Conservation (phyloP, 1,140 invertebrate genomes). For the Temnothorax curvispinosus region DNA sequence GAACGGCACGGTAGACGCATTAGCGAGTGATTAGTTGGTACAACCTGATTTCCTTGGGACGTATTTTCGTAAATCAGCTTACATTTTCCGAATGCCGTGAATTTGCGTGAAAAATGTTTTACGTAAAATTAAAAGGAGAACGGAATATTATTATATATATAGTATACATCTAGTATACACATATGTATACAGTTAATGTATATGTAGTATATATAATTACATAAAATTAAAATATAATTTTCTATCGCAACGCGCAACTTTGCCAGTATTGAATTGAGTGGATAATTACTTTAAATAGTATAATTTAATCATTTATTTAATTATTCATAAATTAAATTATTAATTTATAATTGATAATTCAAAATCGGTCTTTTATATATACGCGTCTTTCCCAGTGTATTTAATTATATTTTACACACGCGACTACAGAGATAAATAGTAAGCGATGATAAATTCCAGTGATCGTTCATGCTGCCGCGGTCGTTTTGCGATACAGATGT, state of each 20-base stretch:
- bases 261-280: background rate
- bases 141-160: background rate
- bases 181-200: background rate
- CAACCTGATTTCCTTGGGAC: conserved; percentile 11
- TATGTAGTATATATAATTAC: background rate
- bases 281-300: background rate
- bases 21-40: background rate
- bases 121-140: background rate
- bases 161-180: background rate
- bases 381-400: background rate
- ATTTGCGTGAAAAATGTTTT: background rate
- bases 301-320: background rate
- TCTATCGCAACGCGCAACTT: background rate
- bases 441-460: background rate
- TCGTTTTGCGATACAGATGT: background rate
- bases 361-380: background rate
- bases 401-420: conserved; percentile 12
- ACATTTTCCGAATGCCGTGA: background rate
- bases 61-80: conserved; percentile 19
- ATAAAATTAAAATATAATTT: conserved; percentile 17
- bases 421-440: background rate
- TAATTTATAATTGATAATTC: conserved; percentile 11
- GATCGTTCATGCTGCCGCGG: background rate
- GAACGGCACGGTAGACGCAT: background rate
- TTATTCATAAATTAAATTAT: background rate